Base-by-base conservation (phyloP, 2,888 invertebrate genomes). In the Zaprionus bogoriensis region DNA sequence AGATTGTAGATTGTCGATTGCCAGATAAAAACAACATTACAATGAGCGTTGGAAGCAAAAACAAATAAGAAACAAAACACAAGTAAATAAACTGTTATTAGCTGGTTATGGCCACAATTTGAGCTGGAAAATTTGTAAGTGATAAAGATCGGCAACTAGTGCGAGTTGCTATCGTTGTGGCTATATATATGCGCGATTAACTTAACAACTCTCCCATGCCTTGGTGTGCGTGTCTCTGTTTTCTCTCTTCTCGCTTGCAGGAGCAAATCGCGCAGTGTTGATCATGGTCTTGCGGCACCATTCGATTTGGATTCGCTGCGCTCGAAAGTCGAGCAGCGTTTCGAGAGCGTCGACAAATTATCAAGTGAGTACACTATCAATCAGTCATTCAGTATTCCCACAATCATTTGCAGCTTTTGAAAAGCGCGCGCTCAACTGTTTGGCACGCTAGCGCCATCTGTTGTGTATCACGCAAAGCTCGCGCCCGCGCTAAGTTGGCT, bases 221-320 rank as follows among this genome's bases (percentile, higher is more conserved):
- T 39, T 32, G 61, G 38, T 48, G 58, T 54, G 44, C 54, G 30
- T 46, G 14, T 45, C 19, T 25, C 41, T 58, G 10, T 45, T 61
- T 58, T 36, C 23, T 51, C 7, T 45, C 41, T 20, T 74, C 76
- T 57, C 44, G 7, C 6, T 93, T 93, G 73, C 93, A 97, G 97
- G 96, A 96, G 96, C 91, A 97, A 97, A 92, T 96, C 96, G 91
- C 94, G 96, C 86, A 97, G 96, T 87, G 96, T 97, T 87, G 97
- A 97, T 92, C 96, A 97, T 93, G 96, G 97, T 88, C 95, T 96
- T 89, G 93, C 95, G 71, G 93, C 96, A 77, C 96, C 96, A 69
- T 96, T 96, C 91, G 96, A 96, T 92, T 92, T 96, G 92, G 96
- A 96, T 80, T 93, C 96, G 55, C 93, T 96, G 67, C 94, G 96